Percentiles rank a stretch among this genome's conserved stretches.
These are phyloP conservation scores for Mesocricetus auratus DNA, from an alignment of 2,113 vertebrate species.

Conservation along the genomic window DNA sequence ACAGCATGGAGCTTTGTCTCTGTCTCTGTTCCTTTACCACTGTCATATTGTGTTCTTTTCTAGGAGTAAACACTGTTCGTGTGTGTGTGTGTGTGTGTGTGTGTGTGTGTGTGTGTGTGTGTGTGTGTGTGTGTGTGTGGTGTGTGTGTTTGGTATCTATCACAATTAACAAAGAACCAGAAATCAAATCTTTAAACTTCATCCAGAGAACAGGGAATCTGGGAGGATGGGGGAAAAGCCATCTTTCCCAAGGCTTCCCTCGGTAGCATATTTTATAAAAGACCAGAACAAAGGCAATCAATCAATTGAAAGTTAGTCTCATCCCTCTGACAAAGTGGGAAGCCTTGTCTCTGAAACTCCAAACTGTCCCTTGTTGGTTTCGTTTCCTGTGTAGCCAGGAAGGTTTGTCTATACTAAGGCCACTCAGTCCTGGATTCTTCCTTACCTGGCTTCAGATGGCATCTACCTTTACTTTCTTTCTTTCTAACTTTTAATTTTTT, in stretches of 20 bases:
- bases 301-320: not conserved
- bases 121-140: not conserved
- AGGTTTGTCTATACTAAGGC: not conserved
- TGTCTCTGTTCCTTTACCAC: not conserved
- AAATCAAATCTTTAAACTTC: not conserved
- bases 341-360: not conserved
- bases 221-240: not conserved
- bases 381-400: not conserved
- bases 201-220: not conserved
- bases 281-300: not conserved
- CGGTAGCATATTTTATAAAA: not conserved
- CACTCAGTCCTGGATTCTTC: not conserved
- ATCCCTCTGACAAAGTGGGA: not conserved
- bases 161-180: not conserved
- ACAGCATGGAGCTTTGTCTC: not conserved
- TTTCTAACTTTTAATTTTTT: not conserved
- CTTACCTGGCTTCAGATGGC: not conserved
- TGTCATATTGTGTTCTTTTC: not conserved
- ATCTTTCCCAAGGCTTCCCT: not conserved
- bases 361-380: not conserved
- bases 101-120: not conserved
- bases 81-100: not conserved
- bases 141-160: not conserved
- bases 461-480: not conserved
- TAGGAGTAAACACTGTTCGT: not conserved